These are phyloP conservation scores for Cyanoliseus patagonus DNA, from an alignment of 2,113 vertebrate genomes.

Conservation along the genomic window DNA sequence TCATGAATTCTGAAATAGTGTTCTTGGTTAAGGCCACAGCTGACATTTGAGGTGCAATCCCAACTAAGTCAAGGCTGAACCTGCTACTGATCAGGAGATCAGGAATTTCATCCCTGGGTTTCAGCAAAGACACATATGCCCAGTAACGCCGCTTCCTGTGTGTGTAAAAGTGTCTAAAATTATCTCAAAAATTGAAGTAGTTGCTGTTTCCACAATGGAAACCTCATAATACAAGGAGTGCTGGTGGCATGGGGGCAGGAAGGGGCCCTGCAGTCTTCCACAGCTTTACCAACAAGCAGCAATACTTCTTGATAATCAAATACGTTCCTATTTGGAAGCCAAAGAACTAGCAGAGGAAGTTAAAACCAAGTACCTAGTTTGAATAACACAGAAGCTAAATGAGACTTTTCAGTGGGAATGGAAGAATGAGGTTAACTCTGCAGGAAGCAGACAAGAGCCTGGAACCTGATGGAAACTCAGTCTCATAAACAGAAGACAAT, in stretches of 20 bases:
- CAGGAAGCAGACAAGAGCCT: background rate
- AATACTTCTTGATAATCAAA: background rate
- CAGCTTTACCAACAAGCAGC: background rate
- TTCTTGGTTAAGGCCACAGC: background rate
- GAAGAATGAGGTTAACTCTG: background rate
- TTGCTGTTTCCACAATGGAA: background rate
- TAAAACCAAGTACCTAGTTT: background rate
- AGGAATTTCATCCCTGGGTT: background rate
- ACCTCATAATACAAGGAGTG: background rate
- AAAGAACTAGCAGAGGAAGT: background rate
- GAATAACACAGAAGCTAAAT: background rate
- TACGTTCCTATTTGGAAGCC: background rate
- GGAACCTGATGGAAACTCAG: slow-evolving; percentile 22
- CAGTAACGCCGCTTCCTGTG: background rate
- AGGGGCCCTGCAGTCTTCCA: background rate
- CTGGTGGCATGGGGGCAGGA: background rate
- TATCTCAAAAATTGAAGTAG: background rate
- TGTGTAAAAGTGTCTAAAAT: background rate
- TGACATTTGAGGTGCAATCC: background rate
- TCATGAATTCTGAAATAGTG: background rate
- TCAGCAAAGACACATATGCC: background rate
- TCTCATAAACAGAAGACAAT: background rate
- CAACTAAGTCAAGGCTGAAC: background rate
- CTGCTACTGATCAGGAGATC: background rate
- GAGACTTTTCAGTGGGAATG: slow-evolving; percentile 21